A percentile compares a stretch with the other conserved stretches of the same genome.
Conservation (phyloP, 1,140 invertebrate genomes). For the Drosophila elegans region DNA sequence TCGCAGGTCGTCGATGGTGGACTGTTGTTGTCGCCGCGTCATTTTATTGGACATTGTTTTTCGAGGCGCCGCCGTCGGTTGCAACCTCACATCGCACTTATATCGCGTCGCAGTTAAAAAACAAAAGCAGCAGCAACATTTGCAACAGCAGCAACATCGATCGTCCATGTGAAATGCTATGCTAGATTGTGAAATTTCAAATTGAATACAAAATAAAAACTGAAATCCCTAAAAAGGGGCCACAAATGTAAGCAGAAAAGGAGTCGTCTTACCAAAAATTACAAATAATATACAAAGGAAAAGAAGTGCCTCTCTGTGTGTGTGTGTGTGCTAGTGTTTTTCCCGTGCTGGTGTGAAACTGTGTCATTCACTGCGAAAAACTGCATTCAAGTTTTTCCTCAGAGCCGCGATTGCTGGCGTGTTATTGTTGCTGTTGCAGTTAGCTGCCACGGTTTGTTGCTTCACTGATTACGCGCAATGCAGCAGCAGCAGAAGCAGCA, state of each 20-base stretch:
- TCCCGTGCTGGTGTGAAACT: slow-evolving; percentile 56
- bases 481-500: slow-evolving; percentile 51
- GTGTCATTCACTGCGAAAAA: slow-evolving; percentile 76
- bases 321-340: slow-evolving; percentile 41
- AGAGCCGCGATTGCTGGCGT: slow-evolving; percentile 44
- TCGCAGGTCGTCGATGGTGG: slow-evolving; percentile 43
- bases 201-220: background rate
- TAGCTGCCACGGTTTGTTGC: slow-evolving; percentile 79
- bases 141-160: slow-evolving; percentile 20
- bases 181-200: slow-evolving; percentile 32
- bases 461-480: slow-evolving; percentile 83
- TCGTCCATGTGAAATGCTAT: slow-evolving; percentile 15
- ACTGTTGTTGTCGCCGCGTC: slow-evolving; percentile 44
- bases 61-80: slow-evolving; percentile 52
- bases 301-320: slow-evolving; percentile 20
- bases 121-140: slow-evolving; percentile 10
- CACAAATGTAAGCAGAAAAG: slow-evolving; percentile 15
- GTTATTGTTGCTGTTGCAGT: slow-evolving; percentile 47
- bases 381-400: slow-evolving; percentile 70
- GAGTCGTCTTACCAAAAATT: background rate
- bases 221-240: slow-evolving; percentile 12
- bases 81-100: slow-evolving; percentile 13
- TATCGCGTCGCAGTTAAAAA: slow-evolving; percentile 39
- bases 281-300: background rate
- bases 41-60: slow-evolving; percentile 49